Evolutionary conservation across 2,888 invertebrate species (phyloP).

Genomic region (Cantharis nigra): DNA sequence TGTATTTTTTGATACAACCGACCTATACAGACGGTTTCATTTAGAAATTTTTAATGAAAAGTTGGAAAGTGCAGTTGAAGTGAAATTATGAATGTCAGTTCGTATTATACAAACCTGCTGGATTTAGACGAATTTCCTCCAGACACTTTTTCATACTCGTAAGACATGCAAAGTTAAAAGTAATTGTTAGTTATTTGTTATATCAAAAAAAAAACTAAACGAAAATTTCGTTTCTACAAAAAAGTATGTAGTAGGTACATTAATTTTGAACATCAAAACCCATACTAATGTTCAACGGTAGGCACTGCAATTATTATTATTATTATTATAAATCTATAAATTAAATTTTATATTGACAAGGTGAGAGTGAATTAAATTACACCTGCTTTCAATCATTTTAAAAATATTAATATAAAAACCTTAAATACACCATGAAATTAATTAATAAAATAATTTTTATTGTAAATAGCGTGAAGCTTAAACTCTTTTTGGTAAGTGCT

Average conservation of each 20-base stretch:
- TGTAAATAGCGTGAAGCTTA: neutral
- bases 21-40: neutral
- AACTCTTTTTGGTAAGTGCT: neutral
- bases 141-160: constrained; percentile 70
- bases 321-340: neutral
- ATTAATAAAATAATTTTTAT: neutral
- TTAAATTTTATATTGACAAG: neutral
- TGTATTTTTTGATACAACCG: neutral
- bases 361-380: neutral
- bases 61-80: neutral
- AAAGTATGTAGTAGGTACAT: neutral
- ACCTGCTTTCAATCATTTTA: neutral
- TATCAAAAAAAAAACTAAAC: constrained; percentile 31
- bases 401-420: neutral
- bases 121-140: constrained; percentile 65
- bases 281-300: neutral
- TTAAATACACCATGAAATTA: neutral
- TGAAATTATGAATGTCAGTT: constrained; percentile 1
- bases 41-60: neutral
- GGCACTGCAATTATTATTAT: neutral
- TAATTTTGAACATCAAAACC: neutral
- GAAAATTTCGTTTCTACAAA: constrained; percentile 12
- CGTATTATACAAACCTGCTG: constrained; percentile 55
- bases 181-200: constrained; percentile 41
- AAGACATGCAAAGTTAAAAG: constrained; percentile 69